Base-by-base conservation (phyloP, 2,797 vertebrate species). In the Schizothorax lantsangensis region DNA sequence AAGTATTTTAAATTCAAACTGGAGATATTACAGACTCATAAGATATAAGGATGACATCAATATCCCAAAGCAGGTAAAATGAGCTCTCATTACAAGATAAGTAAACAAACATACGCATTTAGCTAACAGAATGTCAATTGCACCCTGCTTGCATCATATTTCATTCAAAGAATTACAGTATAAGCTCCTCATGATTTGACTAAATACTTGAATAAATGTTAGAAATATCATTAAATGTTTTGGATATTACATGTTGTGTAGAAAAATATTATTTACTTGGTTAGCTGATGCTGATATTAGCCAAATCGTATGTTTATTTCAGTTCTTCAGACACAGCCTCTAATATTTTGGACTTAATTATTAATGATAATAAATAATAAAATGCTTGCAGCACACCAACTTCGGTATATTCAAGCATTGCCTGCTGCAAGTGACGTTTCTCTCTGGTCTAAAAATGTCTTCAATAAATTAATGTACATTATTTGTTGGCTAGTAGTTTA, bases 311-410 rank as follows among this genome's bases (percentile, higher is more conserved):
- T 79, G 23, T 62, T 79, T 54, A 77, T 77, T 54, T 77, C 33
- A 77, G 78, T 64, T 64, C 38, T 43, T 64, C 38, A 26, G 57
- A 64, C 38, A 26, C 14, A 43, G 15, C 57, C 57, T 80, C 59
- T 80, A 62, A 80, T 26, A 80, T 64, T 64, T 10, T 43, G 3
- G n/a, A 30, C n/a, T 80, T 64, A 80, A 64, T 30, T 80, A 62
- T 80, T 80, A 30, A 80, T 80, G 15, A 30, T 80, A 33, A 45
- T 64, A 45, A 80, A 45, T 80, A 43, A 80, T 64, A 80, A 64
- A 80, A 64, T 45, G 2, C 38, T 26, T 80, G n/a, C 17, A 64
- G 57, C 23, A 54, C 75, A 75, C 8, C 15, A 78, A n/a, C 47
- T 52, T 45, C 19, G 26, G 8, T 79, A 15, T 59, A 17, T 80